Percentiles rank a stretch among this genome's conserved stretches.
Evolutionary conservation across 2,113 vertebrate genomes (phyloP).

Genomic region (Aldabrachelys gigantea): DNA sequence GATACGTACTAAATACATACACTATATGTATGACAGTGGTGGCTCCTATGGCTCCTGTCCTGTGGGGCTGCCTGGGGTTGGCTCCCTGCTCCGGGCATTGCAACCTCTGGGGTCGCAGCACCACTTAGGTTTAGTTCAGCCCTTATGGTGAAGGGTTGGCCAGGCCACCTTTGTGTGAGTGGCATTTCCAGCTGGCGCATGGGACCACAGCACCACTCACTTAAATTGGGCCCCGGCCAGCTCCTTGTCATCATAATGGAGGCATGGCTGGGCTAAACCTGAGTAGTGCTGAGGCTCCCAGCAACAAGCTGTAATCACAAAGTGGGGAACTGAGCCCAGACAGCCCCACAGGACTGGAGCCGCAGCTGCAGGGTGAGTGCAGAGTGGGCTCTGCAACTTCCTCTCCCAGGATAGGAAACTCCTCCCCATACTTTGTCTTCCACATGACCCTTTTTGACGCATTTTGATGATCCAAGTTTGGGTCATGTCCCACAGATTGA

Average conservation of each 20-base stretch:
- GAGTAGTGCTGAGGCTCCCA: background rate
- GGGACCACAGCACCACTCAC: background rate
- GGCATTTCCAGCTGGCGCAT: background rate
- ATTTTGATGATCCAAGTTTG: background rate
- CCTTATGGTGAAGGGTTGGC: background rate
- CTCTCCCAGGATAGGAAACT: background rate
- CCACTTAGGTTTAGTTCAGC: background rate
- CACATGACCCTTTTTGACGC: background rate
- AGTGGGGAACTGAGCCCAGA: background rate
- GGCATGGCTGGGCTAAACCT: background rate
- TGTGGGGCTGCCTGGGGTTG: background rate
- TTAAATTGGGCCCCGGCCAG: background rate
- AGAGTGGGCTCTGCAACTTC: background rate
- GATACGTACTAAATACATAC: background rate
- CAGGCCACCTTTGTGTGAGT: background rate
- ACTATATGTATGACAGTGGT: background rate
- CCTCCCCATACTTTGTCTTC: background rate
- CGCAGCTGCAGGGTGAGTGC: background rate
- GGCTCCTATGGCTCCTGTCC: background rate
- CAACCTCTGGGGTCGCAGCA: background rate
- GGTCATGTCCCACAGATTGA: background rate
- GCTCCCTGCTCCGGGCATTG: background rate
- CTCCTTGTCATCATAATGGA: background rate
- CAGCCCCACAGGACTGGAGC: background rate
- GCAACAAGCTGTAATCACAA: background rate